A percentile compares a stretch with the other conserved stretches of the same genome.
Evolutionary conservation across 1,140 invertebrate genomes (phyloP).

Genomic region (Chlorops oryzae): DNA sequence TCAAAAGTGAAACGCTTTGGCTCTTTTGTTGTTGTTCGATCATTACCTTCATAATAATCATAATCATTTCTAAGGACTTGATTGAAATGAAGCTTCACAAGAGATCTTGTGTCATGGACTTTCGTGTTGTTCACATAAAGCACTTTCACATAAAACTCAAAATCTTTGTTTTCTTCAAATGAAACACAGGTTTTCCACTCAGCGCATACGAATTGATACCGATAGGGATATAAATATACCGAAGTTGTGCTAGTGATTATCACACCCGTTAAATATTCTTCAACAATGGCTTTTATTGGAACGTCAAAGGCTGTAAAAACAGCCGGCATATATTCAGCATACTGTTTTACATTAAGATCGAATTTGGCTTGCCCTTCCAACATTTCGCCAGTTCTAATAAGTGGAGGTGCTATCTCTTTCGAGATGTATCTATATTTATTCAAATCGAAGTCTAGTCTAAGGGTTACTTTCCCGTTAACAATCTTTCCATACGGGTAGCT

Average conservation of each 20-base stretch:
- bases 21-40: conserved; percentile 1
- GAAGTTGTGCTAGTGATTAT: conserved; percentile 72
- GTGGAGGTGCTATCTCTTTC: conserved; percentile 22
- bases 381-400: conserved; percentile 55
- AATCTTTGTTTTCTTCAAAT: conserved; percentile 83
- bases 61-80: conserved; percentile 30
- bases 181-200: conserved; percentile 66
- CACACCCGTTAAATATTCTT: conserved; percentile 65
- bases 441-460: conserved; percentile 51
- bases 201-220: conserved; percentile 76
- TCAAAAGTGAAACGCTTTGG: conserved; percentile 21
- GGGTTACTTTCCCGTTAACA: conserved; percentile 68
- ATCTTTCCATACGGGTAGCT: conserved; percentile 66
- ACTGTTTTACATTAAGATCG: conserved; percentile 62
- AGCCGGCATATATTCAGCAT: conserved; percentile 35
- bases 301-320: conserved; percentile 43
- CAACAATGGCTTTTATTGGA: conserved; percentile 65
- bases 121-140: conserved; percentile 28
- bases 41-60: conserved; percentile 10
- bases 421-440: conserved; percentile 17
- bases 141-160: conserved; percentile 51
- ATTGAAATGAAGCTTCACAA: conserved; percentile 57
- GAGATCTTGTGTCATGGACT: conserved; percentile 46
- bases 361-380: conserved; percentile 66
- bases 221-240: conserved; percentile 71